Evolutionary conservation across 2,797 vertebrate genomes (phyloP), one percentile per base, ranked within the genome.

Genomic region (Eleutherodactylus coqui): DNA sequence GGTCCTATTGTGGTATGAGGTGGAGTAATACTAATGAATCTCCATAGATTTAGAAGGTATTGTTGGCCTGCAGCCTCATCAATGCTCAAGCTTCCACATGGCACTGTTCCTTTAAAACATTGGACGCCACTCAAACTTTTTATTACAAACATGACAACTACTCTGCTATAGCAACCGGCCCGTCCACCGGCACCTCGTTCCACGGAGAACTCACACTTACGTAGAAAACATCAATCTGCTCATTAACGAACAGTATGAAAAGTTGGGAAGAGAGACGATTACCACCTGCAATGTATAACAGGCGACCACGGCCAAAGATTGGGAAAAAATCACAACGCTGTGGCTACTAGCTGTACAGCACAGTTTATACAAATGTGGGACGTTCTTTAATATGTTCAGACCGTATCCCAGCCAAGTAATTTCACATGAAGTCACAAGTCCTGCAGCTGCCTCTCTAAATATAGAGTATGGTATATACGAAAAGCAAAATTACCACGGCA

Each of bases 361-460:
- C 62, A 32, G 73, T 86, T 82, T 86, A 82, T 82, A 45, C 69
- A 60, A 82, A 67, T 60, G 78, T 86, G 78, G 43, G 55, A 70
- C 53, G 76, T 79, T 78, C 62, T 69, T 83, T 83, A 87, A 87
- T 83, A 83, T 24, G 32, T n/a, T 53, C 70, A 43, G 79, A 32
- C 29, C 47, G 29, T 17, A 78, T 67, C 19, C 16, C 19, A 34
- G 72, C 79, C 73, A 82, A 79, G 49, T 58, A 36, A 60, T 78
- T 72, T 45, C 60, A 62, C 70, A 87, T 83, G 75, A 87, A 78
- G 85, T 87, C 85, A 87, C 16, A 51, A 13, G 32, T 45, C 24
- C 60, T 70, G 62, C 85, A 87, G 80, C 80, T 78, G 80, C 14
- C 32, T 69, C 60, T 47, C 85, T 86, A 76, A 83, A 77, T 78